These are phyloP conservation scores for Pardosa pseudoannulata DNA, from an alignment of 2,888 invertebrate genomes.

Conservation along the genomic window DNA sequence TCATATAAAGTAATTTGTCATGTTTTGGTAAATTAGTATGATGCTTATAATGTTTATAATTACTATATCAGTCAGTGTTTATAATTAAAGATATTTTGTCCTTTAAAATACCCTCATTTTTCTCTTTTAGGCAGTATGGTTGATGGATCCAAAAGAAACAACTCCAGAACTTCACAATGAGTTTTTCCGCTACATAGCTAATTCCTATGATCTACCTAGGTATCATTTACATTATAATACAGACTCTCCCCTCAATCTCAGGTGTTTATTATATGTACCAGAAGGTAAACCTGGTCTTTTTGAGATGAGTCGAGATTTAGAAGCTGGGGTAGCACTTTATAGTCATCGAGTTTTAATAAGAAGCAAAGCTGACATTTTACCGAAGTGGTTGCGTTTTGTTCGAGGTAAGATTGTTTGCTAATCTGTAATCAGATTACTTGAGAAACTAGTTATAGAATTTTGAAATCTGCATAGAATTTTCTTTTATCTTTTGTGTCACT, in stretches of 20 bases:
- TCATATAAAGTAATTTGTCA: no score
- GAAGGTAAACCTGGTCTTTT: constrained; percentile 93
- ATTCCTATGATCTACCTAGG: constrained; percentile 90
- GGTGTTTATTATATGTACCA: constrained; percentile 94
- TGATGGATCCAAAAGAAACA: constrained; percentile 92
- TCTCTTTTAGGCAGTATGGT: constrained; percentile 88
- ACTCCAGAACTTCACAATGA: constrained; percentile 91
- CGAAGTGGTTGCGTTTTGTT: constrained; percentile 96
- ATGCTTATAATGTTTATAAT: no score
- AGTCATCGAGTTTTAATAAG: constrained; percentile 95
- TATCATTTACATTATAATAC: constrained; percentile 94
- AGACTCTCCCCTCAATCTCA: constrained; percentile 93
- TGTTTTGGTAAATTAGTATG: no score
- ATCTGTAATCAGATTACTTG: no score
- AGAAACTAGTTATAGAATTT: no score
- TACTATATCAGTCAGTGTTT: no score
- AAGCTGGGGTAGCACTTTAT: constrained; percentile 92
- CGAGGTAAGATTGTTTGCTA: constrained; percentile 82
- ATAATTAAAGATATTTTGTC: no score
- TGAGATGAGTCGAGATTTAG: constrained; percentile 90
- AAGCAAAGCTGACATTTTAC: constrained; percentile 91
- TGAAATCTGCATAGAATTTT: no score
- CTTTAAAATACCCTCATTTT: background rate
- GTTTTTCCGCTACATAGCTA: constrained; percentile 88
- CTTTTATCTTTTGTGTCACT: no score